Conservation (phyloP, 2,113 vertebrate genomes). For the Hemibagrus wyckioides region DNA sequence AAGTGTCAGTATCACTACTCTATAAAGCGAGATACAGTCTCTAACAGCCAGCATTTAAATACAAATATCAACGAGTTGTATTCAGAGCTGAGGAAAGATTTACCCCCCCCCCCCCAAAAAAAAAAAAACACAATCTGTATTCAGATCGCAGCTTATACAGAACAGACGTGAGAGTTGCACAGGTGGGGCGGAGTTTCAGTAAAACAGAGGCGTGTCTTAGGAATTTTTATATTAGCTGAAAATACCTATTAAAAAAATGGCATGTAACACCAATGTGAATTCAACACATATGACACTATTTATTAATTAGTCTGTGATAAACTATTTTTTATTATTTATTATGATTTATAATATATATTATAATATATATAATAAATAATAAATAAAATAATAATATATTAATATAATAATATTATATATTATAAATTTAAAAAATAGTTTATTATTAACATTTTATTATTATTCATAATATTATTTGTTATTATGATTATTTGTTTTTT, state of each 20-base stretch:
- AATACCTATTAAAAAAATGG: not conserved
- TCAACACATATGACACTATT: not conserved
- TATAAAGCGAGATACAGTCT: not conserved
- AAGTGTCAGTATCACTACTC: constrained; percentile 20
- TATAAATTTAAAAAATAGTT: no score
- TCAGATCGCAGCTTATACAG: not conserved
- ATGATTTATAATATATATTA: no score
- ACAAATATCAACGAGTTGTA: not conserved
- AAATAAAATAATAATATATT: no score
- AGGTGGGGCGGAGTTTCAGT: not conserved
- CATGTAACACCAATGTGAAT: not conserved
- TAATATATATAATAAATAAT: no score
- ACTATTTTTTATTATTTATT: no score
- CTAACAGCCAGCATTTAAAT: not conserved
- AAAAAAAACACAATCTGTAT: not conserved
- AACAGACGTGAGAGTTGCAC: not conserved
- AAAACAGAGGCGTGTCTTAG: not conserved
- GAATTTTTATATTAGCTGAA: not conserved
- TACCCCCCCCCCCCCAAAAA: no score
- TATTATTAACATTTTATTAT: no score
- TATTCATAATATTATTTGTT: no score
- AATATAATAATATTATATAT: no score
- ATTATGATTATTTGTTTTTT: no score
- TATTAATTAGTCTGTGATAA: no score
- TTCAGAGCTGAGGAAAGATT: not conserved